Evolutionary conservation across 2,797 vertebrate species (phyloP).

Genomic region (Zalophus californianus): DNA sequence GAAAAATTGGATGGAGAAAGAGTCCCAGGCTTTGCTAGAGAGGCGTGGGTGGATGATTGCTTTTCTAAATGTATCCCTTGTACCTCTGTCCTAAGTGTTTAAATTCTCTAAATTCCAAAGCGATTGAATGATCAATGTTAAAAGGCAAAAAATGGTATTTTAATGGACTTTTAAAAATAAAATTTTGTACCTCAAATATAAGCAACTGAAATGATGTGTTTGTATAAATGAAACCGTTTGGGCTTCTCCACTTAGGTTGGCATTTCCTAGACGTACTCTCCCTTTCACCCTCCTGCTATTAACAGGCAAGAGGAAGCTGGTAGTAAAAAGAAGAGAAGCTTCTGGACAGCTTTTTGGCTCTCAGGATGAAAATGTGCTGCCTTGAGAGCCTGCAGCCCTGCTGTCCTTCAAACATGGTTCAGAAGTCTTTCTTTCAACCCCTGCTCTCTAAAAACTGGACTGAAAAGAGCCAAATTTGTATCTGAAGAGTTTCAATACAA

Average conservation of each 20-base stretch:
- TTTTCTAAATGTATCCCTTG: neutral
- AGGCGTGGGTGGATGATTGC: neutral
- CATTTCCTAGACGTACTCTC: neutral
- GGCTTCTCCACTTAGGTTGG: neutral
- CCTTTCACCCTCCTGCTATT: neutral
- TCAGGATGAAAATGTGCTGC: neutral
- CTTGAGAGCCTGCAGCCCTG: neutral
- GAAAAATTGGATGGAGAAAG: neutral
- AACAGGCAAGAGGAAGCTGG: neutral
- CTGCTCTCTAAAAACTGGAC: neutral
- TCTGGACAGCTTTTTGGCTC: neutral
- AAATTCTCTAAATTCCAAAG: neutral
- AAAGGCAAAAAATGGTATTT: neutral
- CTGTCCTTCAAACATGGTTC: neutral
- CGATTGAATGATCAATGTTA: neutral
- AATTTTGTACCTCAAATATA: neutral
- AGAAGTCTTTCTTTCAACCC: neutral
- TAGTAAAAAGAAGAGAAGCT: neutral
- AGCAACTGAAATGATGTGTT: neutral
- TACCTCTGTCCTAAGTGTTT: neutral
- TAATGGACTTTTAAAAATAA: constrained; percentile 45
- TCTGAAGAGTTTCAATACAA: neutral
- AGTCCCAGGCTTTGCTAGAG: neutral
- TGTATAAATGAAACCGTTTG: neutral
- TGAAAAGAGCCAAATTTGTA: neutral